Base-by-base conservation (phyloP, 2,113 vertebrate genomes). In the Oxygymnocypris stewartii region DNA sequence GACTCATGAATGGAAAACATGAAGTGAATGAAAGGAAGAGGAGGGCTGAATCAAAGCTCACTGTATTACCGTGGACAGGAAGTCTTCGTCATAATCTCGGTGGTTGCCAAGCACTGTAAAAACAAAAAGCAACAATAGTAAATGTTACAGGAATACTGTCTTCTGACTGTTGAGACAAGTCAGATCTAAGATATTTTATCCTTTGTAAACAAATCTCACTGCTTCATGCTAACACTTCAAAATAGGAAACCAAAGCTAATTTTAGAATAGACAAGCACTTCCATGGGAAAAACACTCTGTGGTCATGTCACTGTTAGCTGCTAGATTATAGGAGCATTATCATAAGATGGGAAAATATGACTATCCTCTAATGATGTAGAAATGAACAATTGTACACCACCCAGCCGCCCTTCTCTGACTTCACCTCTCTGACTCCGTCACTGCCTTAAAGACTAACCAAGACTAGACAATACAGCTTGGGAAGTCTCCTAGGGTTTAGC, bases 41-140 rank as follows among this genome's bases (percentile, higher is more conserved):
- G 18, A 40, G 35, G 84, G 42, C 69, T 85, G 88, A 82, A 87
- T 86, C 67, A 86, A 87, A 85, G 88, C 79, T 83, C 49, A 79
- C 51, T 85, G 49, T 85, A 83, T 63, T 84, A 84, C 25, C 7
- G 82, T 69, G 75, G 54, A 86, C 82, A 77, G 86, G 86, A 87
- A 85, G 73, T 82, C 82, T 23, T 69, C 8, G 65, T 47, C 82
- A 51, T 42, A 80, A 67, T 71, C 57, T 20, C n/a, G 5, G 73
- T 28, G 11, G 88, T 87, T 87, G 86, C 88, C 85, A 85, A 35
- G 85, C 78, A 63, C 40, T 2, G 25, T 54, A 85, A 85, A 87
- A 85, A 79, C 79, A 54, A 77, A 83, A 42, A 82, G 47, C 47
- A 61, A 51, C 59, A 79, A 59, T 20, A 47, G 61, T 6, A 25